Percentiles rank a stretch among this genome's conserved stretches.
These are phyloP conservation scores for Actenoides lindsayi DNA, from an alignment of 2,113 vertebrate genomes.

Conservation along the genomic window DNA sequence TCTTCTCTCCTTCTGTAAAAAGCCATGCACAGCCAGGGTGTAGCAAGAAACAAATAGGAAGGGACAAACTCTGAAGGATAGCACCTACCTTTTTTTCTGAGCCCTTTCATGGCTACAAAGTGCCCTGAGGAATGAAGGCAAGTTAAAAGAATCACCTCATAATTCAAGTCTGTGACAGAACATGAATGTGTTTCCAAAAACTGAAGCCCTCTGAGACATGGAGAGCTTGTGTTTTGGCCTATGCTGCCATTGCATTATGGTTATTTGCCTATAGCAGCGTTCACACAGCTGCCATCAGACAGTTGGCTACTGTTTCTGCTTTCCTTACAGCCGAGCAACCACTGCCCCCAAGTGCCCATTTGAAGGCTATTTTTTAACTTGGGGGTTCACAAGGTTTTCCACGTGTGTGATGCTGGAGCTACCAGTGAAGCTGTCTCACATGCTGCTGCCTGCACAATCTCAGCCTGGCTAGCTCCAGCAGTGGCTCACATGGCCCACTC, in stretches of 20 bases:
- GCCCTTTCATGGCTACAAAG: background rate
- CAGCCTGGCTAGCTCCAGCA: background rate
- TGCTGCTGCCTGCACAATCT: rapidly evolving
- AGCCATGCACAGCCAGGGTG: background rate
- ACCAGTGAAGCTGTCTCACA: background rate
- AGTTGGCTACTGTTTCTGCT: background rate
- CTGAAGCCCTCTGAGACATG: background rate
- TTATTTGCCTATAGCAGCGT: background rate
- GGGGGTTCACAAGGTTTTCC: background rate
- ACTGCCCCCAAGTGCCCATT: constrained; percentile 63
- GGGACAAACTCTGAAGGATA: background rate
- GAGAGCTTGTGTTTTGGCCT: background rate
- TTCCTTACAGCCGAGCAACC: constrained; percentile 19
- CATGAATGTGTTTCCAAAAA: background rate
- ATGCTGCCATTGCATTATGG: background rate
- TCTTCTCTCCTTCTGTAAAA: background rate
- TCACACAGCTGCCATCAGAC: background rate
- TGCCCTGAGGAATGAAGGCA: background rate
- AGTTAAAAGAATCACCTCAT: background rate
- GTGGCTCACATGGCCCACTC: background rate
- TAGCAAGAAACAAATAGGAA: background rate
- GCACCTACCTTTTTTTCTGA: background rate
- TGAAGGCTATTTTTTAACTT: background rate
- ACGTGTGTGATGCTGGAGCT: background rate
- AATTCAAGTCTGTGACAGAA: background rate